Conservation (phyloP, 2,113 vertebrate genomes). For the Gobio gobio region DNA sequence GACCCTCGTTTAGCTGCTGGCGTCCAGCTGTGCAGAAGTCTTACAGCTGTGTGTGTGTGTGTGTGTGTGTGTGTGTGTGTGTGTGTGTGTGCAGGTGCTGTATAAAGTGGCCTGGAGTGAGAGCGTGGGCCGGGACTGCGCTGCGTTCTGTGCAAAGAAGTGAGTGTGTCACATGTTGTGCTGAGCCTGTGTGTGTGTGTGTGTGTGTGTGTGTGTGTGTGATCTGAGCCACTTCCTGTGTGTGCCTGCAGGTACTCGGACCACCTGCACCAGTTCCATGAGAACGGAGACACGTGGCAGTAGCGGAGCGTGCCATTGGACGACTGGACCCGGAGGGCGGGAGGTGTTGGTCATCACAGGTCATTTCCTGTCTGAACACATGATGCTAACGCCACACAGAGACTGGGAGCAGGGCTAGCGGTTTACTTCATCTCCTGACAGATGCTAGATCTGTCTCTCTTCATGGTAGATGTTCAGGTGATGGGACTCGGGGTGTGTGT, state of each 20-base stretch:
- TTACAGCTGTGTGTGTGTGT: slow-evolving; percentile 45
- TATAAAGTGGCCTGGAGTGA: slow-evolving; percentile 98
- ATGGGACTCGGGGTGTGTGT: too few species aligned
- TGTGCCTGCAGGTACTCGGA: slow-evolving; percentile 84
- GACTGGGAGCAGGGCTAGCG: too few species aligned
- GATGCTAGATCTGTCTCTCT: too few species aligned
- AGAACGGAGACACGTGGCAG: slow-evolving; percentile 81
- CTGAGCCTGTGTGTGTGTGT: not conserved
- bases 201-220: not conserved
- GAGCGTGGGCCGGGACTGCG: slow-evolving; percentile 87
- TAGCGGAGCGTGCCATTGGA: slow-evolving; percentile 50
- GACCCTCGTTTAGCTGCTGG: not conserved
- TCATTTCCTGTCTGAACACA: too few species aligned
- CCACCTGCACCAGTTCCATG: slow-evolving; percentile 93
- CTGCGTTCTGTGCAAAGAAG: slow-evolving; percentile 91
- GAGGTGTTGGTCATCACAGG: too few species aligned
- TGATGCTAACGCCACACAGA: too few species aligned
- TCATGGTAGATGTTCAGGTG: too few species aligned
- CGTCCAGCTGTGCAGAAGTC: not conserved
- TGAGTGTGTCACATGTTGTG: slow-evolving; percentile 66
- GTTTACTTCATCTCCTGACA: too few species aligned
- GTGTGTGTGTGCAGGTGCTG: too few species aligned
- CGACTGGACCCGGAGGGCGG: not conserved
- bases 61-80: too few species aligned
- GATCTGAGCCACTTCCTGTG: not conserved